Conservation (phyloP, 2,888 invertebrate genomes). For the Machimus atricapillus region DNA sequence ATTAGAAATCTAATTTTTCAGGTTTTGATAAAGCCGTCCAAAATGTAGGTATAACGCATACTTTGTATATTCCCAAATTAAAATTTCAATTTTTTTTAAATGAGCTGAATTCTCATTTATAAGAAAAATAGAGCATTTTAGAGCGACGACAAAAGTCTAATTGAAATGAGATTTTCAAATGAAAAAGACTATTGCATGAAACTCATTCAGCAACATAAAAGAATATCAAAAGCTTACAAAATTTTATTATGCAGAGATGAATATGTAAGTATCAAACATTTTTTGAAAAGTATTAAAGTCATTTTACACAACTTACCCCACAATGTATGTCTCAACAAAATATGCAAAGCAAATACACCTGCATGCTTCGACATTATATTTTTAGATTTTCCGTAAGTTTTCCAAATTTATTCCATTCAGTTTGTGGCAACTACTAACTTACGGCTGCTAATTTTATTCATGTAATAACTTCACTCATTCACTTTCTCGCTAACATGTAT, state of each 20-base stretch:
- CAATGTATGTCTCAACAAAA: background rate
- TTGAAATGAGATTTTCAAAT: too few species aligned
- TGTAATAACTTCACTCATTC: background rate
- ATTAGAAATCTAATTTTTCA: too few species aligned
- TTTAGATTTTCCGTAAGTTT: background rate
- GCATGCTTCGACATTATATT: background rate
- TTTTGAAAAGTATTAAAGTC: background rate
- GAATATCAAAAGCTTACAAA: background rate
- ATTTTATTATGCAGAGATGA: background rate
- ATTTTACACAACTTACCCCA: background rate
- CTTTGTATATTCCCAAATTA: too few species aligned
- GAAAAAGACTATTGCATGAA: background rate
- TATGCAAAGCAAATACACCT: background rate
- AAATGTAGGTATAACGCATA: too few species aligned
- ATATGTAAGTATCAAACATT: background rate
- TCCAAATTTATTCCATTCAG: background rate
- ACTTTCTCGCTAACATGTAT: background rate
- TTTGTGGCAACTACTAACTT: background rate
- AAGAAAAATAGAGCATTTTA: too few species aligned
- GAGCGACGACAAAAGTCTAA: too few species aligned
- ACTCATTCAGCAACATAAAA: background rate
- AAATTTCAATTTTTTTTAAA: too few species aligned
- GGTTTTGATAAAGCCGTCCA: too few species aligned
- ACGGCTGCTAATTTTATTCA: background rate
- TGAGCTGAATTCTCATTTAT: too few species aligned